A percentile compares a stretch with the other conserved stretches of the same genome.
Evolutionary conservation across 2,797 vertebrate species (phyloP).

Genomic region (Rhincodon typus): DNA sequence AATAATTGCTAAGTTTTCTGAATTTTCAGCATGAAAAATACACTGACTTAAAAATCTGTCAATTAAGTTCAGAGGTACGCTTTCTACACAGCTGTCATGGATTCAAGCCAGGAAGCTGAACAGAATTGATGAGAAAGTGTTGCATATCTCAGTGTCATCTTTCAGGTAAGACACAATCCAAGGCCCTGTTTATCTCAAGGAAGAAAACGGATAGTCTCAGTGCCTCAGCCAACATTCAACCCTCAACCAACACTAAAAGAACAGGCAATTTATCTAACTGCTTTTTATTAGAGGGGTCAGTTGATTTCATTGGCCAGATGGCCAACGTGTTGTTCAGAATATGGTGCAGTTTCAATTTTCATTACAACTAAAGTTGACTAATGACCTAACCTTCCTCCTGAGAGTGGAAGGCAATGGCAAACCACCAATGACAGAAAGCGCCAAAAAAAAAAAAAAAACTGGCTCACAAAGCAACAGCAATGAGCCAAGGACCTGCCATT

Average conservation of each 20-base stretch:
- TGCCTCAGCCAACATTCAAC: background rate
- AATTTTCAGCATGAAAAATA: no score
- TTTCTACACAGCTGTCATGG: background rate
- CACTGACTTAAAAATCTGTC: background rate
- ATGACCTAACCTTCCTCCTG: no score
- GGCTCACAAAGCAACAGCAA: no score
- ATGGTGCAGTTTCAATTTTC: no score
- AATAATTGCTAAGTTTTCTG: background rate
- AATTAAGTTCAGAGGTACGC: background rate
- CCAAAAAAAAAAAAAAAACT: no score
- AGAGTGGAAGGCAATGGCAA: no score
- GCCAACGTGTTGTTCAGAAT: no score
- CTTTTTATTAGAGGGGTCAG: background rate
- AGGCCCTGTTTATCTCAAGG: background rate
- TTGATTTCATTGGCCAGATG: no score
- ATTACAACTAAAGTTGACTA: no score
- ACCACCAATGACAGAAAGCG: no score
- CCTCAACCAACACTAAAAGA: background rate
- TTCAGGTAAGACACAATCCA: background rate
- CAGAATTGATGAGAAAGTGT: background rate
- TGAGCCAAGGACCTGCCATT: no score
- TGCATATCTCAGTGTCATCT: background rate
- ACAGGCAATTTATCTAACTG: background rate
- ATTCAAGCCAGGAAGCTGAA: background rate
- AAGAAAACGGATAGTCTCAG: background rate